phyloP scores from a whole-genome alignment of 2,797 vertebrate species.

The Peromyscus eremicus region DNA sequence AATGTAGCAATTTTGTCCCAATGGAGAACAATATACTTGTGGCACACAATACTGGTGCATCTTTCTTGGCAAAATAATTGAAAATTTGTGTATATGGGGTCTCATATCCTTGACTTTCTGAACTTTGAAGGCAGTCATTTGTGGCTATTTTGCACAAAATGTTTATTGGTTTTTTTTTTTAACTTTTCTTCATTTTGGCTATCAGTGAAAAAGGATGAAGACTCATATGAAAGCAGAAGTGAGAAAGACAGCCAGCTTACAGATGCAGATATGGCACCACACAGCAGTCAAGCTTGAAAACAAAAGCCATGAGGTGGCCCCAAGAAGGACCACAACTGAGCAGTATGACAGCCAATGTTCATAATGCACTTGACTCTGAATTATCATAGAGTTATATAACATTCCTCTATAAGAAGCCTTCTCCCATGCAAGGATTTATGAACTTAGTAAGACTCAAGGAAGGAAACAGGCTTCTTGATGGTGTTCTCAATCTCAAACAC shows the following conservation, averaged over 20 bases:
- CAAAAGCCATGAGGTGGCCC: conserved; percentile 77
- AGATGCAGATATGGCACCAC: conserved; percentile 85
- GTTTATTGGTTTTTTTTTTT: conserved; percentile 1
- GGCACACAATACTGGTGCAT: background rate
- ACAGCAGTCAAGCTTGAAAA: conserved; percentile 86
- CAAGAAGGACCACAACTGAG: conserved; percentile 82
- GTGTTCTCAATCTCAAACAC: conserved; percentile 73
- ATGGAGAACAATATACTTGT: conserved; percentile 50
- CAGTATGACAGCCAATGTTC: conserved; percentile 72
- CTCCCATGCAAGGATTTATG: conserved; percentile 73
- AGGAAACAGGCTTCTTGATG: conserved; percentile 71
- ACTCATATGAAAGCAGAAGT: conserved; percentile 88
- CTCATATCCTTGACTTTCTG: conserved; percentile 75
- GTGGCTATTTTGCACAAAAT: conserved; percentile 85
- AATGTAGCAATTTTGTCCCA: conserved; percentile 5
- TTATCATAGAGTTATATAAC: conserved; percentile 68
- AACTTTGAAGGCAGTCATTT: conserved; percentile 75
- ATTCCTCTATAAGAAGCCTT: conserved; percentile 79
- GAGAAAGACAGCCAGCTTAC: conserved; percentile 84
- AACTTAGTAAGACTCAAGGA: conserved; percentile 80
- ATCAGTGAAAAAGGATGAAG: conserved; percentile 87
- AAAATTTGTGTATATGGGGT: conserved; percentile 68
- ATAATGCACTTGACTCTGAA: conserved; percentile 77
- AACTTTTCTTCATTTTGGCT: conserved; percentile 69
- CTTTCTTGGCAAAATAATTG: conserved; percentile 78